These are phyloP conservation scores for Eupithecia centaureata DNA, from an alignment of 2,888 invertebrate species.

Conservation along the genomic window DNA sequence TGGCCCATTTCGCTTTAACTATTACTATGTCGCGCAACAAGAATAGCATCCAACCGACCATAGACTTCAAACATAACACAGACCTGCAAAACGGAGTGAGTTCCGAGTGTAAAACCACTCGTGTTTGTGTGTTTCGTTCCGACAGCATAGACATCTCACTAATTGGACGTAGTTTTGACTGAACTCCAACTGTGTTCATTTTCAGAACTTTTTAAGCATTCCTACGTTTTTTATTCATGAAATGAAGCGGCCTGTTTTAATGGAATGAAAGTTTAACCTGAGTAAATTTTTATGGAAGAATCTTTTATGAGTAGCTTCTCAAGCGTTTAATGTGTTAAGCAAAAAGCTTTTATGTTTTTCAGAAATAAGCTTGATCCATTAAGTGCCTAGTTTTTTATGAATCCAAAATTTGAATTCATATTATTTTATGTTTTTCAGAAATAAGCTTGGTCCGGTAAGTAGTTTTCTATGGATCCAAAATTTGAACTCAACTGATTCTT, in stretches of 20 bases:
- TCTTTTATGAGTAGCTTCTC: neutral
- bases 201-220: conserved; percentile 38
- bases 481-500: no score
- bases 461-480: no score
- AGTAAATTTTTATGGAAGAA: neutral
- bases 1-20: no score
- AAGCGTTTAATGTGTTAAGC: neutral
- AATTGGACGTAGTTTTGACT: conserved; percentile 53
- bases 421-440: neutral
- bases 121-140: conserved; percentile 27
- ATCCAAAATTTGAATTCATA: no score
- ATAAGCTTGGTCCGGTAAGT: no score
- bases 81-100: conserved; percentile 2
- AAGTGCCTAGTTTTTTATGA: no score
- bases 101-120: conserved; percentile 14
- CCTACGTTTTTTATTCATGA: neutral
- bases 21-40: neutral
- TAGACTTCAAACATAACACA: neutral
- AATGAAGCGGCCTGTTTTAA: conserved; percentile 10
- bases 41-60: conserved; percentile 15
- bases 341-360: neutral
- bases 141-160: conserved; percentile 44
- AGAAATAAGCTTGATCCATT: neutral
- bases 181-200: conserved; percentile 44
- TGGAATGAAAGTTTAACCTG: neutral